These are phyloP conservation scores for Aleiodes alternator DNA, from an alignment of 2,888 invertebrate species.

Conservation along the genomic window DNA sequence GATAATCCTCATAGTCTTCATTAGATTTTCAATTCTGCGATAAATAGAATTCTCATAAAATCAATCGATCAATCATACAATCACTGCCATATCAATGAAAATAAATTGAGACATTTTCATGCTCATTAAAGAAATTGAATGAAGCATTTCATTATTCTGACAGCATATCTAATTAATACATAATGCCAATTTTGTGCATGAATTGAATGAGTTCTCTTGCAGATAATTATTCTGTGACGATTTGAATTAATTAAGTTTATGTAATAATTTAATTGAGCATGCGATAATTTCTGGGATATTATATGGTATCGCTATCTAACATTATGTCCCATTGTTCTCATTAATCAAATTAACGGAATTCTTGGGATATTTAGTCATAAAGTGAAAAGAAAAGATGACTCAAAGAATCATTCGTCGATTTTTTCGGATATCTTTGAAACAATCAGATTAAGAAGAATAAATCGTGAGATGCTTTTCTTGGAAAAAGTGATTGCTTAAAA, in stretches of 20 bases:
- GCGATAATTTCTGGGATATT: no score
- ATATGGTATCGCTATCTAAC: no score
- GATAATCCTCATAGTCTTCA: slow-evolving; percentile 62
- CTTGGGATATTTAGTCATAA: no score
- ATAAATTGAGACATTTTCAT: neutral
- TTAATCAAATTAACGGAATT: no score
- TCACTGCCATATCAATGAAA: no score
- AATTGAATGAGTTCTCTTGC: slow-evolving; percentile 1
- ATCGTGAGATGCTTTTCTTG: no score
- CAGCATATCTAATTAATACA: slow-evolving; percentile 15
- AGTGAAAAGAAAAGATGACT: no score
- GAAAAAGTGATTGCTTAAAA: no score
- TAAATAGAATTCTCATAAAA: slow-evolving; percentile 9
- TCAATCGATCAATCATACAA: slow-evolving; percentile 1
- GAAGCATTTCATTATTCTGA: slow-evolving; percentile 16
- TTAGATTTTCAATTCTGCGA: slow-evolving; percentile 50
- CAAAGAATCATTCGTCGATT: no score
- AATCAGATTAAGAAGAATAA: no score
- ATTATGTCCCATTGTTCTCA: no score
- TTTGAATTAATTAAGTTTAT: neutral
- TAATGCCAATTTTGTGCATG: slow-evolving; percentile 4
- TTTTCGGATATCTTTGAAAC: no score
- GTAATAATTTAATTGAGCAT: neutral
- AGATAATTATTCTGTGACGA: neutral
- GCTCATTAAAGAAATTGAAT: neutral